phyloP scores from a whole-genome alignment of 2,797 vertebrate species.

The Eptatretus atami region DNA sequence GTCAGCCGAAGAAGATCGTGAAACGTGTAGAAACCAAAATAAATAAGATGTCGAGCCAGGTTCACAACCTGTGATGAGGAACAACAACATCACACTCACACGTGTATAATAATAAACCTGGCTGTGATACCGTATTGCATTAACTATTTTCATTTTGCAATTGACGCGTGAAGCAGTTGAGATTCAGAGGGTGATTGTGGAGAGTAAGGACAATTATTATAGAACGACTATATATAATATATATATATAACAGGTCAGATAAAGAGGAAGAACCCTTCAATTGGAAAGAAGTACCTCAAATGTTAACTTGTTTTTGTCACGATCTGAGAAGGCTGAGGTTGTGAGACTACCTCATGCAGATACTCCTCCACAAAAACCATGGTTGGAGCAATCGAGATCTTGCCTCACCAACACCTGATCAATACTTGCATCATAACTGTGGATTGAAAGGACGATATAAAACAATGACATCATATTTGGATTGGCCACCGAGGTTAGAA shows the following conservation, averaged over 20 bases:
- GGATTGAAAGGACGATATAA: conserved; percentile 4
- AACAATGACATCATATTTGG: neutral
- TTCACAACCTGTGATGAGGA: conserved; percentile 44
- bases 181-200: too few relatives aligned
- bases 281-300: conserved; percentile 29
- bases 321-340: conserved; percentile 51
- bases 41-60: conserved; percentile 77
- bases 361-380: conserved; percentile 96
- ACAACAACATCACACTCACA: too few relatives aligned
- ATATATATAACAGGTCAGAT: too few relatives aligned
- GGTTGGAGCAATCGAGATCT: conserved; percentile 54
- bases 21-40: conserved; percentile 98
- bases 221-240: too few relatives aligned
- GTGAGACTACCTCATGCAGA: conserved; percentile 64
- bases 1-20: conserved; percentile 73
- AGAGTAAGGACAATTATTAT: too few relatives aligned
- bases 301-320: conserved; percentile 86
- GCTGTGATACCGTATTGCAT: too few relatives aligned
- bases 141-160: too few relatives aligned
- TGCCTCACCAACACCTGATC: conserved; percentile 48
- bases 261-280: too few relatives aligned
- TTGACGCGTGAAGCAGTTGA: too few relatives aligned
- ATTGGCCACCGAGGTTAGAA: neutral
- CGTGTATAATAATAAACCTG: too few relatives aligned
- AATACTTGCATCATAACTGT: conserved; percentile 67